phyloP scores from a whole-genome alignment of 2,113 vertebrate genomes.

The Vimba vimba region DNA sequence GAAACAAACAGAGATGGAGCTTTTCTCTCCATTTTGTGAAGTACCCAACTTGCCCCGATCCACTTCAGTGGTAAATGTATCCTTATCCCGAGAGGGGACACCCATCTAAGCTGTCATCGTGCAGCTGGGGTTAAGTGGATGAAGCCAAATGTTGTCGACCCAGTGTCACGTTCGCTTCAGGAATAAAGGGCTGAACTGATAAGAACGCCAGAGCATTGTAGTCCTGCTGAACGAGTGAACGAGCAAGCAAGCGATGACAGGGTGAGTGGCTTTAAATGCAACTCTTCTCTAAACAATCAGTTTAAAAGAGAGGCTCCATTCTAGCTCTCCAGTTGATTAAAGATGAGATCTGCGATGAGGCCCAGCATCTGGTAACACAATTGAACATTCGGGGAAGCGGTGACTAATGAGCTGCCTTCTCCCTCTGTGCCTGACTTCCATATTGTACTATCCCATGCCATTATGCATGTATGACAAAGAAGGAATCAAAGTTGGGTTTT shows the following conservation, averaged over 20 bases:
- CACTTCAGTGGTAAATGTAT: slow-evolving; percentile 41
- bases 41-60: background rate
- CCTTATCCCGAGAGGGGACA: slow-evolving; percentile 32
- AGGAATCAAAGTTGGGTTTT: slow-evolving; percentile 9
- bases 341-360: slow-evolving; percentile 16
- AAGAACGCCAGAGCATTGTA: background rate
- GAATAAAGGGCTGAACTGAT: background rate
- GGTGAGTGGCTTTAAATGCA: slow-evolving; percentile 11
- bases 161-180: background rate
- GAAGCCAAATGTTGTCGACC: background rate
- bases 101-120: slow-evolving; percentile 5
- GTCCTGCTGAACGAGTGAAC: background rate
- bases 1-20: slow-evolving; percentile 3
- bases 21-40: background rate
- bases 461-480: slow-evolving; percentile 20
- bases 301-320: slow-evolving; percentile 12
- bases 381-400: background rate
- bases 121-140: background rate
- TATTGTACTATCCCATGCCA: background rate
- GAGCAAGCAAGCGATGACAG: background rate
- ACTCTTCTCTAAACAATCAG: slow-evolving; percentile 22
- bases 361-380: slow-evolving; percentile 39
- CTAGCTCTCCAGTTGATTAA: slow-evolving; percentile 36
- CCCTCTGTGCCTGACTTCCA: background rate
- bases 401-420: slow-evolving; percentile 21